Evolutionary conservation across 1,140 invertebrate species (phyloP), one percentile per base, ranked within the genome.

Genomic region (Drosophila athabasca): DNA sequence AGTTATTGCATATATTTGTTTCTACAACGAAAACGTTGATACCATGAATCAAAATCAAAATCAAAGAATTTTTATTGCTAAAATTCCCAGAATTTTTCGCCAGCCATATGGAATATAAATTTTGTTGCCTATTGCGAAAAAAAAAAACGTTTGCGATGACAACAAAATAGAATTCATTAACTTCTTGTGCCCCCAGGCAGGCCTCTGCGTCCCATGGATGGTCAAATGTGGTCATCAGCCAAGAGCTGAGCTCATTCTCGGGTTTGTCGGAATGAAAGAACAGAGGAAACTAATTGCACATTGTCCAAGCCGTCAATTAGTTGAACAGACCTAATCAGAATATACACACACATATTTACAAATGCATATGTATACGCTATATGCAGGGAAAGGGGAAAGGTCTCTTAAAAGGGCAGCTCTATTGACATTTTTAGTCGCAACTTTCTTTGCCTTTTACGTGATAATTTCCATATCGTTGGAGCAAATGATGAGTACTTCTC

Each of bases 221-320:
- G 66, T 49, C 66, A 68, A 68, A 69, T 69, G 64, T 39, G 58
- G 66, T 69, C 66, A 69, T 69, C 66, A 24, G 55, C 66, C 64
- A 44, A 22, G 45, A 69, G 64, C 51, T 39, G 35, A 69, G 66
- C 66, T 69, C 66, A 69, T 69, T 43, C 68, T 35, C 58, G 43
- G 9, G 11, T 13, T 5, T 13, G 11, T 39, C 11, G 11, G 35
- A 4, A 39, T 39, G 11, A 52, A 35, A 17, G 43, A 59, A 57
- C 65, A 26, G 24, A 57, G 66, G 6, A 68, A 49, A 39, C 44
- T 68, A 69, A 69, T 69, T 69, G 17, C 35, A 51, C 51, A 57
- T 50, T 68, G 64, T 58, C 64, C 66, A 69, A 41, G 51, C 64
- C 57, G 35, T 48, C 65, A 69, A 69, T 69, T 69, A 69, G 65